Evolutionary conservation across 2,797 vertebrate genomes (phyloP), one percentile per base, ranked within the genome.

Genomic region (Gorsachius magnificus): DNA sequence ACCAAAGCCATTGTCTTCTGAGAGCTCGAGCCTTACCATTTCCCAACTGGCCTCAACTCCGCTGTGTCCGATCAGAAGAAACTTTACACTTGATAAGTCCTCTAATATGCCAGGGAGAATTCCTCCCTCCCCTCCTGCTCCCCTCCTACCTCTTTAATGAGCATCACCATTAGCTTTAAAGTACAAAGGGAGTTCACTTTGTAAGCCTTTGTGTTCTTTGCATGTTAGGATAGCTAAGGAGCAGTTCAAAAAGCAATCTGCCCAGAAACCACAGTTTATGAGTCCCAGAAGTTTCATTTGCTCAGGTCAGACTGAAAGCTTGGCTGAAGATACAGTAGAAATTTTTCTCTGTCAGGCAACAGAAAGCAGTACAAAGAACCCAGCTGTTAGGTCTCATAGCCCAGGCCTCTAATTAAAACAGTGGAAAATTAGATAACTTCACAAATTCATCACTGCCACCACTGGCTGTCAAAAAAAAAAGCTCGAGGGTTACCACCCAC

Each of bases 341-440:
- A 99, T 99, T 99, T 99, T 99, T 99, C 98, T 99, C 98, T 99
- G 99, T 99, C 99, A 99, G 99, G 98, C 98, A 97, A 97, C 98
- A 99, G 98, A 99, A 98, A 98, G 98, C 98, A 98, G 98, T 98
- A 98, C 99, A 98, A 98, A 98, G 98, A 97, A 98, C 97, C 99
- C 99, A 99, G 99, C 99, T 99, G 99, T 97, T 95, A 98, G 98
- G 98, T 98, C 99, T 99, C 99, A 99, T 97, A 98, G 98, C 98
- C 98, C 98, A 98, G 98, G 99, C 98, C 98, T 99, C 99, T 99
- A 99, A 99, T 99, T 99, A 99, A 99, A 99, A 99, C 99, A 99
- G 99, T 99, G 99, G 99, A 99, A 99, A 99, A 99, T 99, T 99
- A 99, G 99, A 99, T 99, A 99, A 99, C 99, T 99, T 98, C 98